Evolutionary conservation across 2,888 invertebrate genomes (phyloP).

Genomic region (Mongoloraphidia duomilia): DNA sequence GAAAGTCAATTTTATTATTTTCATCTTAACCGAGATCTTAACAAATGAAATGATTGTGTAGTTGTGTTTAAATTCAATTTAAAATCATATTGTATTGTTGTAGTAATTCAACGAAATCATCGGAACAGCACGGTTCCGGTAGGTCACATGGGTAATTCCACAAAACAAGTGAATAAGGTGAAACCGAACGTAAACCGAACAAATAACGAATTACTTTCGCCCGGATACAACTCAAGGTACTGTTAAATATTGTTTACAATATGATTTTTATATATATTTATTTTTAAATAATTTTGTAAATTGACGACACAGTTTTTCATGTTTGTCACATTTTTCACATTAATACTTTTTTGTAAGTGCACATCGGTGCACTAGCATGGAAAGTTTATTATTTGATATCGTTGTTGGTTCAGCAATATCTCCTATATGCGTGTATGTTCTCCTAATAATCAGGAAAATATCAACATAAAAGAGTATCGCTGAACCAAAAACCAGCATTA

Average conservation of each 20-base stretch:
- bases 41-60: no score
- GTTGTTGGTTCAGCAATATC: no score
- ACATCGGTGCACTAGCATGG: slow-evolving; percentile 1
- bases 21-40: no score
- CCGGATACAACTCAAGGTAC: slow-evolving; percentile 50
- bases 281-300: no score
- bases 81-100: slow-evolving; percentile 16
- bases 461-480: no score
- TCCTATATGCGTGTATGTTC: no score
- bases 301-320: not conserved
- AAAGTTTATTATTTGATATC: no score
- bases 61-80: no score
- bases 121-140: slow-evolving; percentile 54
- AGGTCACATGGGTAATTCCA: slow-evolving; percentile 56
- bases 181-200: slow-evolving; percentile 74
- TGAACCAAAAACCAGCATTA: no score
- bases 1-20: no score
- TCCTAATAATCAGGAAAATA: no score
- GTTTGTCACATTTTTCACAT: not conserved
- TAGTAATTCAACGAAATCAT: slow-evolving; percentile 69
- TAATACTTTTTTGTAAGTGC: not conserved
- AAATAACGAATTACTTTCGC: slow-evolving; percentile 55
- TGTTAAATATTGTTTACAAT: slow-evolving; percentile 1
- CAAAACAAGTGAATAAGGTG: slow-evolving; percentile 79
- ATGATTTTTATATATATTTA: no score